Conservation (phyloP, 2,797 vertebrate genomes). For the Heliangelus exortis region DNA sequence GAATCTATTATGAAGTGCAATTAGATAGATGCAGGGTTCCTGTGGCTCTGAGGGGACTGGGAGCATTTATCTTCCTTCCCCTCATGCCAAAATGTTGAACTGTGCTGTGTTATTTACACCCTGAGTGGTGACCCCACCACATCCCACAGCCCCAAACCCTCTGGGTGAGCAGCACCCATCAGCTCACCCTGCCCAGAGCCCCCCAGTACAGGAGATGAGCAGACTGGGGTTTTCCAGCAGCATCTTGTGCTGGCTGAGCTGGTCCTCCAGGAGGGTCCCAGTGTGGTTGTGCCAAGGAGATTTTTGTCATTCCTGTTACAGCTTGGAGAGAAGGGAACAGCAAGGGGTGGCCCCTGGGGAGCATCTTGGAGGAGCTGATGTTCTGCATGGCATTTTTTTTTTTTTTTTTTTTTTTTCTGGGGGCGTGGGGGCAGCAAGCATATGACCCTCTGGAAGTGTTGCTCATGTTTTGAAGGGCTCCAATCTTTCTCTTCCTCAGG, state of each 20-base stretch:
- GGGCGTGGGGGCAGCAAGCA: background rate
- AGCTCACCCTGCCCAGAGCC: background rate
- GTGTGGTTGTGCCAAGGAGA: background rate
- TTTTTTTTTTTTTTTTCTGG: background rate
- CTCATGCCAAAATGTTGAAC: slow-evolving; percentile 20
- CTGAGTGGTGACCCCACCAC: background rate
- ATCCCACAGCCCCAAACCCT: background rate
- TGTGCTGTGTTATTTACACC: background rate
- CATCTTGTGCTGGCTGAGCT: background rate
- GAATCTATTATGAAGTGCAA: slow-evolving; percentile 73
- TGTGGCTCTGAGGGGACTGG: slow-evolving; percentile 39
- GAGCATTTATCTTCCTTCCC: slow-evolving; percentile 69
- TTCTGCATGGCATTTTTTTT: background rate
- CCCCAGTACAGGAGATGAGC: rapidly evolving
- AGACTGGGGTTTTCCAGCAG: background rate
- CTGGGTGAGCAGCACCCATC: rapidly evolving
- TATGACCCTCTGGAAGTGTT: rapidly evolving
- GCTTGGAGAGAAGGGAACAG: background rate
- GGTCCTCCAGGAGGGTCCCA: rapidly evolving
- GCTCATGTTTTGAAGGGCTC: rapidly evolving
- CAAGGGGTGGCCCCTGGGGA: background rate
- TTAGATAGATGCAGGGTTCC: slow-evolving; percentile 68
- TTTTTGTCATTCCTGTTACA: background rate
- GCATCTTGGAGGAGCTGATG: background rate
- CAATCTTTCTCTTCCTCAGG: background rate